Base-by-base conservation (phyloP, 2,113 vertebrate genomes). In the Cyprinodon brontotheroides region DNA sequence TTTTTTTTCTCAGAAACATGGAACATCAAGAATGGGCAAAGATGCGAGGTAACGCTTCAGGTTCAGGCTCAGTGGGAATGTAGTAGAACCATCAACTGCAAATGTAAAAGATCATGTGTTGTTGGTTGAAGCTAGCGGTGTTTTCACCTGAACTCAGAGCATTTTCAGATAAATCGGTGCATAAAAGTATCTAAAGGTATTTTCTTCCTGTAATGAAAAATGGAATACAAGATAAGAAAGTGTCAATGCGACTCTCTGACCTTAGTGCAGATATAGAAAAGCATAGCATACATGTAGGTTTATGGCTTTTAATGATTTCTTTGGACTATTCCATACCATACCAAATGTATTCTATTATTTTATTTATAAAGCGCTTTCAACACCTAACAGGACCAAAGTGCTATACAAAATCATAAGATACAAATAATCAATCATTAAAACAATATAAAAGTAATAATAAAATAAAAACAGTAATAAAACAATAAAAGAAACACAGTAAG, bases 1-100 rank as follows among this genome's bases (percentile, higher is more conserved):
- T 65, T 57, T 63, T 68, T 59, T 20, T 29, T 29, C n/a, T 76
- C 40, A 41, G 15, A 70, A 60, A 60, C 43, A 41, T 47, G 36
- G 3, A 65, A 41, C 20, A 73, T 8, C 36, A 68, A 20, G 50
- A 40, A 48, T 41, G 15, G 15, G 50, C 50, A n/a, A 17, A 69
- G 36, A 11, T 17, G 10, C 43, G 7, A 48, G 22, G 13, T 69
- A 11, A 53, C 29, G 11, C 36, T 17, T 68, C 47, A 68, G 15
- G 43, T 68, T 8, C 45, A 48, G 3, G 8, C 43, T 11, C 7
- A 64, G 8, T n/a, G 10, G 11, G 39, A 65, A 43, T 36, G 50
- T 57, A 4, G 50, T 57, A n/a, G 6, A 20, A 53, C 50, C 50
- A 53, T 53, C 50, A 53, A 13, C 50, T 9, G 50, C 50, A 57